A percentile compares a stretch with the other conserved stretches of the same genome.
These are phyloP conservation scores for Pungitius pungitius DNA, from an alignment of 2,113 vertebrate genomes.

Conservation along the genomic window DNA sequence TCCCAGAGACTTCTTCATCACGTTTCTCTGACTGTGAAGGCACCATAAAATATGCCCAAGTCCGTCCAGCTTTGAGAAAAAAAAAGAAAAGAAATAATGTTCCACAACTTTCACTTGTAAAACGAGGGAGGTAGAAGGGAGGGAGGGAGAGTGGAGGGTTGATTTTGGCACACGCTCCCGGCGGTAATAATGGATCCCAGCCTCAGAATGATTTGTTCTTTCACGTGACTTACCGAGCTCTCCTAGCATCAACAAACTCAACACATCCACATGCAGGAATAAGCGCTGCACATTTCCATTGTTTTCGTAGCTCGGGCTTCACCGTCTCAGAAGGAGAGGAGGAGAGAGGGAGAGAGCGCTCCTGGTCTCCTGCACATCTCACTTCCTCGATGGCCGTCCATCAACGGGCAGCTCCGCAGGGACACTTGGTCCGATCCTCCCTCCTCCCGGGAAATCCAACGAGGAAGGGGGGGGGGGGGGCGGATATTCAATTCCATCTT, in stretches of 20 bases:
- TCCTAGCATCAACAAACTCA: slow-evolving; percentile 62
- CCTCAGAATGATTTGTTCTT: slow-evolving; percentile 72
- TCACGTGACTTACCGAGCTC: slow-evolving; percentile 71
- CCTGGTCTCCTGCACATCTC: slow-evolving; percentile 42
- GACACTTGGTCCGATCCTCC: slow-evolving; percentile 51
- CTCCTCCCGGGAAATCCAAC: slow-evolving; percentile 53
- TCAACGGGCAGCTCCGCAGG: slow-evolving; percentile 48
- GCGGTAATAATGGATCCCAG: slow-evolving; percentile 78
- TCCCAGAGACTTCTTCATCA: slow-evolving; percentile 58
- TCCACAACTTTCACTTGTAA: slow-evolving; percentile 73
- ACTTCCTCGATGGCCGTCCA: slow-evolving; percentile 43
- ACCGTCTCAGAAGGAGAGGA: slow-evolving; percentile 4
- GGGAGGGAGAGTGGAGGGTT: slow-evolving; percentile 54
- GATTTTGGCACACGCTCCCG: slow-evolving; percentile 67
- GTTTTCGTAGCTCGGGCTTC: slow-evolving; percentile 52
- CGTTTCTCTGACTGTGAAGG: slow-evolving; percentile 49
- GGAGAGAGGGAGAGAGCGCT: not conserved
- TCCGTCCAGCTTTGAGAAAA: slow-evolving; percentile 53
- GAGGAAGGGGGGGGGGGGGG: slow-evolving; percentile 26
- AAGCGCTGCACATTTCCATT: slow-evolving; percentile 54
- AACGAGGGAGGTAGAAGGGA: slow-evolving; percentile 57
- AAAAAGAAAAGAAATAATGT: slow-evolving; percentile 40
- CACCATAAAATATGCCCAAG: slow-evolving; percentile 63
- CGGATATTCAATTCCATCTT: slow-evolving; percentile 18
- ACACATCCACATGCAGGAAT: slow-evolving; percentile 55